phyloP scores from a whole-genome alignment of 2,797 vertebrate genomes.

The Anabas testudineus region DNA sequence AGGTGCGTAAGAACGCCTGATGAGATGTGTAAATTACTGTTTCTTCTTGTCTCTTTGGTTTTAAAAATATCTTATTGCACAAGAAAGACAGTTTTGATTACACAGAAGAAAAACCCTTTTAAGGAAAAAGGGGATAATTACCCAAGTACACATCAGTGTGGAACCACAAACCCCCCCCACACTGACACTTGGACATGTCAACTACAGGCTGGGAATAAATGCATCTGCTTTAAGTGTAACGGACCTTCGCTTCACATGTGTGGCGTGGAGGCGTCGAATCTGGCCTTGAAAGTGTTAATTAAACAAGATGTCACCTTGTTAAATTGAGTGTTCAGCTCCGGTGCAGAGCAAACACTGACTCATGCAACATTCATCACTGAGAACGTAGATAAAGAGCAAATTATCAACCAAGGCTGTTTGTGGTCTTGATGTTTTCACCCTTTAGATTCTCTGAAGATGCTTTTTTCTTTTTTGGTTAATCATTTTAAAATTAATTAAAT shows the following conservation, averaged over 20 bases:
- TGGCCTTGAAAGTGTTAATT: constrained; percentile 47
- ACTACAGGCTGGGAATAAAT: constrained; percentile 24
- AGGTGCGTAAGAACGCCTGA: neutral
- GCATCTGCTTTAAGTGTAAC: constrained; percentile 15
- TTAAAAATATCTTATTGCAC: constrained; percentile 47
- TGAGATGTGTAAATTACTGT: neutral
- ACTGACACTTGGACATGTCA: constrained; percentile 35
- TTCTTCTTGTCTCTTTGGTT: constrained; percentile 33
- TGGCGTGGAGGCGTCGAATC: constrained; percentile 44
- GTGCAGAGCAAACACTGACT: constrained; percentile 3
- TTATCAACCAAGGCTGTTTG: neutral
- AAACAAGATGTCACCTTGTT: constrained; percentile 44
- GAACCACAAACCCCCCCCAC: constrained; percentile 21
- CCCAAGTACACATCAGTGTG: constrained; percentile 22
- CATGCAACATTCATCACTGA: constrained; percentile 6
- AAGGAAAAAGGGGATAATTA: constrained; percentile 56
- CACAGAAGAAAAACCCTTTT: constrained; percentile 16
- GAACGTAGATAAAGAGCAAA: neutral
- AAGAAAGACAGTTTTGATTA: constrained; percentile 37
- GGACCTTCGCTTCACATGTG: constrained; percentile 23
- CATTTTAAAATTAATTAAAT: too few species aligned
- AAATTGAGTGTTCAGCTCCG: constrained; percentile 12
- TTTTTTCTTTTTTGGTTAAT: neutral
- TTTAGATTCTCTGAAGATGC: neutral
- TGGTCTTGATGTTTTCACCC: neutral